Evolutionary conservation across 2,888 invertebrate genomes (phyloP).

Genomic region (Dione vanillae): DNA sequence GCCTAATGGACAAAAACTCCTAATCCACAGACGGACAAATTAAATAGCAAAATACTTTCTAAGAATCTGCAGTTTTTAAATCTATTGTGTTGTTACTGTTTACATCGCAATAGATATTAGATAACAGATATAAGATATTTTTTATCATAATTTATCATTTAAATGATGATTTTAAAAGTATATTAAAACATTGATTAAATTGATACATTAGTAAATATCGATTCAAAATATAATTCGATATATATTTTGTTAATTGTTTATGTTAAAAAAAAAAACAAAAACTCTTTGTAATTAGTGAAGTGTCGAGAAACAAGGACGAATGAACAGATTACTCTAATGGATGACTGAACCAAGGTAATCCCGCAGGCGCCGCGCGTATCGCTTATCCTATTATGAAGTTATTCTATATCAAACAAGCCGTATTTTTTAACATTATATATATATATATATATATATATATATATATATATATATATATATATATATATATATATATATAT

Average conservation of each 20-base stretch:
- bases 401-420: constrained; percentile 33
- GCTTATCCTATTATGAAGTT: constrained; percentile 57
- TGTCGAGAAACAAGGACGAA: constrained; percentile 35
- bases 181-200: no score
- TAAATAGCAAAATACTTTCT: constrained; percentile 40
- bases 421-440: constrained; percentile 8
- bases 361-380: constrained; percentile 61
- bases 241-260: not conserved
- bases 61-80: constrained; percentile 8
- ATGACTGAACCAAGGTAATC: constrained; percentile 53
- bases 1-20: constrained; percentile 81
- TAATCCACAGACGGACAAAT: constrained; percentile 68
- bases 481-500: no score
- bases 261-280: not conserved
- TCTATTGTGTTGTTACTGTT: constrained; percentile 12
- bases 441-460: no score
- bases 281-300: constrained; percentile 31
- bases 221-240: not conserved
- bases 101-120: not conserved
- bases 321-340: constrained; percentile 37
- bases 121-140: not conserved
- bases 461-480: no score
- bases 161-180: not conserved
- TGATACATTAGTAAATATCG: not conserved
- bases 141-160: not conserved